Evolutionary conservation across 2,113 vertebrate species (phyloP).

Genomic region (Eudyptes chrysolophus): DNA sequence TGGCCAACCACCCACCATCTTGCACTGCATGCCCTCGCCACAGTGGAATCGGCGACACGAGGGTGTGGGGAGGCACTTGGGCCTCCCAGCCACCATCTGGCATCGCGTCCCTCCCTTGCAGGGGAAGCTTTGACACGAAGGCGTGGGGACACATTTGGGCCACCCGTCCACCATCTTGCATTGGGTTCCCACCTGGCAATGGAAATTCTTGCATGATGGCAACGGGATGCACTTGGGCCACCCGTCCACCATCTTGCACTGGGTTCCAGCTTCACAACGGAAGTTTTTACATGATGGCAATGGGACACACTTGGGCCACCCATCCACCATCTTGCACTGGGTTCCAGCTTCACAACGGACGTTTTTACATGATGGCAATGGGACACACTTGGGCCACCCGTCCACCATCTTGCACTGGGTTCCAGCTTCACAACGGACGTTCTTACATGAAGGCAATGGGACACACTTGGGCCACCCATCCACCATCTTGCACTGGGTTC

Average conservation of each 20-base stretch:
- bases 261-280: rapidly evolving
- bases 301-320: rapidly evolving
- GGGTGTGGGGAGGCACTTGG: not conserved
- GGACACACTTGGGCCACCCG: rapidly evolving
- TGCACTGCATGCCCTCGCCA: not conserved
- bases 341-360: rapidly evolving
- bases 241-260: not conserved
- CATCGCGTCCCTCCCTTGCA: not conserved
- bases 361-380: rapidly evolving
- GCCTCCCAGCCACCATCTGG: not conserved
- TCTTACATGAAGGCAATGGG: rapidly evolving
- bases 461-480: not conserved
- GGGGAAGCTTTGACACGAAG: not conserved
- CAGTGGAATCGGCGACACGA: not conserved
- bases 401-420: not conserved
- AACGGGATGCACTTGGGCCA: not conserved
- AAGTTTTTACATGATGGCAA: rapidly evolving
- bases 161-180: not conserved
- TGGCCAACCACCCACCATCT: not conserved
- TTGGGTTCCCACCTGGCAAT: not conserved
- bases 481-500: not conserved
- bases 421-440: rapidly evolving
- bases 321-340: not conserved
- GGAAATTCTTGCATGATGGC: not conserved
- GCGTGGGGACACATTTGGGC: not conserved